A percentile compares a stretch with the other conserved stretches of the same genome.
Conservation (phyloP, 1,140 invertebrate genomes). For the Muscidifurax raptorellus region DNA sequence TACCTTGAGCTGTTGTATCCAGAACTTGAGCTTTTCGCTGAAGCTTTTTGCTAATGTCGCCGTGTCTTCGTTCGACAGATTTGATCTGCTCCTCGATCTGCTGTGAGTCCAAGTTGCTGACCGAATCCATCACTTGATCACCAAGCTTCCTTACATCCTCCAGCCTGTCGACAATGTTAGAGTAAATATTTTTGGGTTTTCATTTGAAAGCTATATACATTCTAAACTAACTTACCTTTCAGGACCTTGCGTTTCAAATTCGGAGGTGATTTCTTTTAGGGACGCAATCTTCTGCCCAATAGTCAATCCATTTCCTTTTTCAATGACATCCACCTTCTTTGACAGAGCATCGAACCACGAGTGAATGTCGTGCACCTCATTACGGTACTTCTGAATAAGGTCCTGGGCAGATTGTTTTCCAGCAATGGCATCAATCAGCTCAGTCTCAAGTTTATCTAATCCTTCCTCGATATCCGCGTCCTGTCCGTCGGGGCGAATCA, state of each 20-base stretch:
- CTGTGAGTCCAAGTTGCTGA: slow-evolving; percentile 91
- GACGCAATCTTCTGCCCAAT: slow-evolving; percentile 86
- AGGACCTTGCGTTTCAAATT: slow-evolving; percentile 83
- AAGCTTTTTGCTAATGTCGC: slow-evolving; percentile 88
- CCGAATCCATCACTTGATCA: slow-evolving; percentile 84
- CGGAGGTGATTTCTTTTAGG: slow-evolving; percentile 81
- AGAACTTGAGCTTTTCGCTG: slow-evolving; percentile 88
- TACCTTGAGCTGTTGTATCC: slow-evolving; percentile 87
- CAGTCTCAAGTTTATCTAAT: slow-evolving; percentile 81
- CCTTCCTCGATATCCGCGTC: slow-evolving; percentile 84
- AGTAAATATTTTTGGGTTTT: background rate
- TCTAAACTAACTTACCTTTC: slow-evolving; percentile 60
- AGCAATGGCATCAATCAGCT: slow-evolving; percentile 83
- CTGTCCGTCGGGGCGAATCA: slow-evolving; percentile 77
- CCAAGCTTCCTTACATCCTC: slow-evolving; percentile 82
- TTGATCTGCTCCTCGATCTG: slow-evolving; percentile 93
- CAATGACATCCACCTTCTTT: slow-evolving; percentile 86
- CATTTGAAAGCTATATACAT: background rate
- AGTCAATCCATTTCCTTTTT: slow-evolving; percentile 88
- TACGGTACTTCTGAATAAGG: slow-evolving; percentile 86
- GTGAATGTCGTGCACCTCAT: slow-evolving; percentile 84
- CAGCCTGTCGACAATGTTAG: slow-evolving; percentile 69
- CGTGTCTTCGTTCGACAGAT: slow-evolving; percentile 87
- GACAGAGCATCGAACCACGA: slow-evolving; percentile 87
- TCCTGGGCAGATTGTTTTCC: slow-evolving; percentile 86